Evolutionary conservation across 2,797 vertebrate species (phyloP).

Genomic region (Todus mexicanus): DNA sequence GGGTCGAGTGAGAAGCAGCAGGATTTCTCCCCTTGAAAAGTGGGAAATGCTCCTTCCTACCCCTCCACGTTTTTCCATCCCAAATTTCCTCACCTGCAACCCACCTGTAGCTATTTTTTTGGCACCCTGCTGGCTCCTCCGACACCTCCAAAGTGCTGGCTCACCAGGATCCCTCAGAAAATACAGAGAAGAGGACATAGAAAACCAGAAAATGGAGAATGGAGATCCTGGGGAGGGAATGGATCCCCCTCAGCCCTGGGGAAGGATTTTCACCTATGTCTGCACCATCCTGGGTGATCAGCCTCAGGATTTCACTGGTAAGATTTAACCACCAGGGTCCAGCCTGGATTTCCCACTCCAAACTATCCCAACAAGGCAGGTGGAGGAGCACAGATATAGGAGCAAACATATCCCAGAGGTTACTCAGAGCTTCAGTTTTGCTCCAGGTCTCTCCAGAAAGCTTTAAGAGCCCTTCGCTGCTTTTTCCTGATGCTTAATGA

Average conservation of each 20-base stretch:
- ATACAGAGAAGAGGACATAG: neutral
- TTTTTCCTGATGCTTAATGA: neutral
- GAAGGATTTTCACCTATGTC: neutral
- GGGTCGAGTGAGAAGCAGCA: neutral
- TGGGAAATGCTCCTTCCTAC: neutral
- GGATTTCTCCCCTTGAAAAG: neutral
- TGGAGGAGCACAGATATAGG: neutral
- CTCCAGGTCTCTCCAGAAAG: neutral
- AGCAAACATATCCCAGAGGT: neutral
- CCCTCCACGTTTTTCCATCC: neutral
- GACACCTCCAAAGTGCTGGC: neutral
- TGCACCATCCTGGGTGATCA: neutral
- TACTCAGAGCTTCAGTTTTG: neutral
- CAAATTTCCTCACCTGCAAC: neutral
- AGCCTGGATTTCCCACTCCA: neutral
- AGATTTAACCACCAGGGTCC: neutral
- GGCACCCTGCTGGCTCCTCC: neutral
- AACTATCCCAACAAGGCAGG: neutral
- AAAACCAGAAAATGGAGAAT: neutral
- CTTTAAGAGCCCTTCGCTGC: neutral
- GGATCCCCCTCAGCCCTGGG: neutral
- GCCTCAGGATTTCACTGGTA: neutral
- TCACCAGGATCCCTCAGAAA: rapidly evolving
- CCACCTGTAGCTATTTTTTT: neutral
- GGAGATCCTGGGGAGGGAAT: neutral